phyloP scores from a whole-genome alignment of 2,888 invertebrate species.

The Cephus pygmeus region DNA sequence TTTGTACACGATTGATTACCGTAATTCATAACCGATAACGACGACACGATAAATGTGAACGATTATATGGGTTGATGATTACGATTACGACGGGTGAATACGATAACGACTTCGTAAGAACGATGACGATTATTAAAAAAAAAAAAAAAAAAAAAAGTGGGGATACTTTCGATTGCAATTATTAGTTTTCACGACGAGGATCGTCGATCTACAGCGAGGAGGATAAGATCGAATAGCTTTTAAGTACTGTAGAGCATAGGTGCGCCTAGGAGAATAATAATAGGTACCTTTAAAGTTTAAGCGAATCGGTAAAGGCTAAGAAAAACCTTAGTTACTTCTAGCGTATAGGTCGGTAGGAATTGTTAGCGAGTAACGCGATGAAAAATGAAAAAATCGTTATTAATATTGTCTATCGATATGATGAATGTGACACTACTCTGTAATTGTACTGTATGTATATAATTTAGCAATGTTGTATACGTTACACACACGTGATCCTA shows the following conservation, averaged over 20 bases:
- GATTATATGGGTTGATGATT: not conserved
- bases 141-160: not conserved
- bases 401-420: constrained; percentile 35
- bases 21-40: constrained; percentile 13
- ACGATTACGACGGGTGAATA: not conserved
- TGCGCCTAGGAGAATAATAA: constrained; percentile 30
- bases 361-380: constrained; percentile 33
- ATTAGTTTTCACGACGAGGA: constrained; percentile 29
- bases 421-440: constrained; percentile 40
- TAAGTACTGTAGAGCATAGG: constrained; percentile 22
- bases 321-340: constrained; percentile 14
- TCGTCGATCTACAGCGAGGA: constrained; percentile 21
- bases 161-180: constrained; percentile 36
- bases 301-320: constrained; percentile 9
- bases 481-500: constrained; percentile 30
- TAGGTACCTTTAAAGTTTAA: constrained; percentile 29
- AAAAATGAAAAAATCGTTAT: constrained; percentile 27
- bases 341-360: constrained; percentile 42
- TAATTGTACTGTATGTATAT: constrained; percentile 41
- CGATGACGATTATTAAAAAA: not conserved
- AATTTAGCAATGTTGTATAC: constrained; percentile 32
- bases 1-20: constrained; percentile 9
- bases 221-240: constrained; percentile 12
- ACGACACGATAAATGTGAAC: not conserved
- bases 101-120: not conserved